phyloP scores from a whole-genome alignment of 2,797 vertebrate genomes.

The Psittacula echo region DNA sequence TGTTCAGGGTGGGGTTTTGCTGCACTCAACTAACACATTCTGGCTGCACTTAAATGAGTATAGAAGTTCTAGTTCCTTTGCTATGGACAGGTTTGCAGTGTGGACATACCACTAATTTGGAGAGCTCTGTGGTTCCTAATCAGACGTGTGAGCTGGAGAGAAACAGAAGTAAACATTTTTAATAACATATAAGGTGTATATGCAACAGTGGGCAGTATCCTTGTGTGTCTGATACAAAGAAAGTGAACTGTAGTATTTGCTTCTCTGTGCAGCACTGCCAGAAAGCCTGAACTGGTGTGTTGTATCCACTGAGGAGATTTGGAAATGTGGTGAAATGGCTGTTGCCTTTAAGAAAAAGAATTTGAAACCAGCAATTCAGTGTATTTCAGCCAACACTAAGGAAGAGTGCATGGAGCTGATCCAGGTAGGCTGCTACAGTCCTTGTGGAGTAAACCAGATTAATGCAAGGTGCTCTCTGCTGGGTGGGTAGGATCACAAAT shows the following conservation, averaged over 20 bases:
- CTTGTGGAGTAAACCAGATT: not conserved
- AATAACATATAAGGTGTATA: not conserved
- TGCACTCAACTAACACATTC: not conserved
- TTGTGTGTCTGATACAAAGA: not conserved
- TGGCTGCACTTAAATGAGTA: not conserved
- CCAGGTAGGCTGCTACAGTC: constrained; percentile 62
- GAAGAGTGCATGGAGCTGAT: constrained; percentile 85
- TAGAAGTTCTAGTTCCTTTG: not conserved
- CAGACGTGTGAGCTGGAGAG: not conserved
- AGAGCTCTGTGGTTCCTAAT: not conserved
- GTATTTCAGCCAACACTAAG: constrained; percentile 82
- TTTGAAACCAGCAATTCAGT: constrained; percentile 86
- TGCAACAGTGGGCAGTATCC: not conserved
- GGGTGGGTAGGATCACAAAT: not conserved
- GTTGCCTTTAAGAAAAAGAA: constrained; percentile 78
- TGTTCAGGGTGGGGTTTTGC: not conserved
- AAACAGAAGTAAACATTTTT: not conserved
- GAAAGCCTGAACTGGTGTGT: constrained; percentile 88
- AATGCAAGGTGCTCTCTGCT: not conserved
- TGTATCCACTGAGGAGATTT: constrained; percentile 85
- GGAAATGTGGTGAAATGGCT: constrained; percentile 90
- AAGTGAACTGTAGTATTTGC: not conserved
- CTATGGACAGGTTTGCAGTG: not conserved
- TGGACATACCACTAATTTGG: not conserved
- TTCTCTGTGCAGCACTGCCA: constrained; percentile 74